Conservation (phyloP, 1,140 invertebrate genomes). For the Ceratina calcarata region DNA sequence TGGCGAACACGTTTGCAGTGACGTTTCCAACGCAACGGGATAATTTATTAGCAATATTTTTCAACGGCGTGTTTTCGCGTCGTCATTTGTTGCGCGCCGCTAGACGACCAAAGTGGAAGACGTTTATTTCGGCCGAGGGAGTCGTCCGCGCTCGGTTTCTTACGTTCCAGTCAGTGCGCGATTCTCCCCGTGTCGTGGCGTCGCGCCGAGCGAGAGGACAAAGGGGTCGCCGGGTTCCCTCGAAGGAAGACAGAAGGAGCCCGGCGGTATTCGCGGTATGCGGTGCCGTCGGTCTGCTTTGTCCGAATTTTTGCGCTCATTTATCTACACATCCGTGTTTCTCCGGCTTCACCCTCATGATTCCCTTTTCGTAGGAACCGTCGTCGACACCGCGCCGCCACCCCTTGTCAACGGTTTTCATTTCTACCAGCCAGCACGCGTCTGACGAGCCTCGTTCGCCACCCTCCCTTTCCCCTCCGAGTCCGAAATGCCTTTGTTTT, state of each 20-base stretch:
- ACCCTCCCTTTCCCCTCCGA: slow-evolving; percentile 7
- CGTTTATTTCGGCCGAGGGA: slow-evolving; percentile 12
- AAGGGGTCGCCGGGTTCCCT: slow-evolving; percentile 25
- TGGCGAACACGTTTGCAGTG: not conserved
- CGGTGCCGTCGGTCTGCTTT: slow-evolving; percentile 67
- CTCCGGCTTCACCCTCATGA: slow-evolving; percentile 38
- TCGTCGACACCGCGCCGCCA: slow-evolving; percentile 21
- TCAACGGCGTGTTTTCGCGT: slow-evolving; percentile 36
- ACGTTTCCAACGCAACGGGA: not conserved
- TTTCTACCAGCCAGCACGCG: slow-evolving; percentile 50
- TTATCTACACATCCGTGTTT: slow-evolving; percentile 65
- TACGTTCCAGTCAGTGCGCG: slow-evolving; percentile 26
- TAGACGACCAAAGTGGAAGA: slow-evolving; percentile 22
- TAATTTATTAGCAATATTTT: slow-evolving; percentile 46
- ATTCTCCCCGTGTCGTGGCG: not conserved
- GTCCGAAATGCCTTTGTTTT: slow-evolving; percentile 63
- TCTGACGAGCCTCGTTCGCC: slow-evolving; percentile 48
- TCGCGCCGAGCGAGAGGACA: not conserved
- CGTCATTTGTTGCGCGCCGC: slow-evolving; percentile 27
- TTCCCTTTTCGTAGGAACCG: slow-evolving; percentile 28
- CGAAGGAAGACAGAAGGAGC: slow-evolving; percentile 44
- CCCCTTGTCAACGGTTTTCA: slow-evolving; percentile 61
- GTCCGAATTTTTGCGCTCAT: slow-evolving; percentile 74
- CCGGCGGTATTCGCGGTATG: slow-evolving; percentile 68
- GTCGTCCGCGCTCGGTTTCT: slow-evolving; percentile 55